Base-by-base conservation (phyloP, 2,888 invertebrate genomes). In the Torymus aiolomorphi region DNA sequence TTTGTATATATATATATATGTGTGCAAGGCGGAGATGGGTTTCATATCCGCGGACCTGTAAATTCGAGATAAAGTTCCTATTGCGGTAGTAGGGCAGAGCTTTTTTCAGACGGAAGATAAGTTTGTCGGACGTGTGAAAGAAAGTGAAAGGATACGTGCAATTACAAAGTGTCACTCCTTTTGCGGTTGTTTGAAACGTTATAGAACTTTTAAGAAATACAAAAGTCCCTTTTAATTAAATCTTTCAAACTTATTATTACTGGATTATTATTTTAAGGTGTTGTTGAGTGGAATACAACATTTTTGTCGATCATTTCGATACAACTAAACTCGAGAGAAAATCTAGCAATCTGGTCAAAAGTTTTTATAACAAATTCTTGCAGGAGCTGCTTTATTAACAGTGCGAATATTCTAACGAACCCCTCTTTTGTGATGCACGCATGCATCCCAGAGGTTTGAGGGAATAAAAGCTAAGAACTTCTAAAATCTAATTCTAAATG, bases 41-140 rank as follows among this genome's bases (percentile, higher is more conserved):
- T 82, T 81, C 83, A 66, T 78, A 63, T 70, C 73, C 77, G 76
- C 76, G 78, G 78, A 63, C 16, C 63, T 62, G 73, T 73, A 73
- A 73, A 73, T 63, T 16, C 56, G 5, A 73, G 73, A 73, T 73
- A 73, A 73, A 73, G 16, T 63, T 65, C 63, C 63, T 54, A 73
- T 54, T 70, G 49, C 70, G 13, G 31, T 5, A 31, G 31, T 31
- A 31, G 31, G 31, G 31, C 5, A 31, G 31, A 31, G 31, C 31
- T 31, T 31, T 31, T 31, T 31, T 31, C 4, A 31, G 31, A 31
- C 13, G 57, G 5, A 16, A 62, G 52, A 20, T 18, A 20, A 57
- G 2, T 20, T 61, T 24, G 18, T 3, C 20, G 61, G 24, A 5
- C 20, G 24, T 31, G 31, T 31, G 31, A 31, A 31, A 5, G 31